Percentiles rank a stretch among this genome's conserved stretches.
phyloP scores from a whole-genome alignment of 2,888 invertebrate genomes.

The Hemaris fuciformis region DNA sequence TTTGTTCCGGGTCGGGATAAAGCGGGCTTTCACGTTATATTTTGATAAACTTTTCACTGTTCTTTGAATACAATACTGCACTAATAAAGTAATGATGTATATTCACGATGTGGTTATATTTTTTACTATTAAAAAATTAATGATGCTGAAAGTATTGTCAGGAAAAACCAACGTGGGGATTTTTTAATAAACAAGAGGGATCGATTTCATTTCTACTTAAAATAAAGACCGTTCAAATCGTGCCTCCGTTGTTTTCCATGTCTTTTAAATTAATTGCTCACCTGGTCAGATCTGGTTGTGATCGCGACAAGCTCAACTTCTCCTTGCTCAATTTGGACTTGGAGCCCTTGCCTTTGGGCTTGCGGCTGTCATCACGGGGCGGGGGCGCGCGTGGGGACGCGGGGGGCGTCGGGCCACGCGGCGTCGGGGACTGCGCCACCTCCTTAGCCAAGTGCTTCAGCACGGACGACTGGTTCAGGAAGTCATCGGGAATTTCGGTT shows the following conservation, averaged over 20 bases:
- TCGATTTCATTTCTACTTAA: too few relatives aligned
- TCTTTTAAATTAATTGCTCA: constrained; percentile 43
- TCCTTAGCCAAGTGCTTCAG: constrained; percentile 92
- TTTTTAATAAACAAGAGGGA: too few relatives aligned
- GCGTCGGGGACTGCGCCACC: constrained; percentile 78
- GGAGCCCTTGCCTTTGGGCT: constrained; percentile 57
- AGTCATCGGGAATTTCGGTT: constrained; percentile 92
- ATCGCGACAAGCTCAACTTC: constrained; percentile 86
- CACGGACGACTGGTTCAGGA: constrained; percentile 90
- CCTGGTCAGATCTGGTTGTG: constrained; percentile 91
- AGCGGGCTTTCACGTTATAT: too few relatives aligned
- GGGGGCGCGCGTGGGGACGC: constrained; percentile 54
- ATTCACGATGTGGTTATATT: too few relatives aligned
- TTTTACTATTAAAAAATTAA: too few relatives aligned
- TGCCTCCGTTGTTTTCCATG: too few relatives aligned
- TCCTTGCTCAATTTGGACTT: constrained; percentile 77
- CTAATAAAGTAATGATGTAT: too few relatives aligned
- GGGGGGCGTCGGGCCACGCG: constrained; percentile 61
- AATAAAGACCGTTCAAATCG: too few relatives aligned
- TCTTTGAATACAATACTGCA: too few relatives aligned
- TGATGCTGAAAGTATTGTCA: too few relatives aligned
- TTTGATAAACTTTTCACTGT: too few relatives aligned
- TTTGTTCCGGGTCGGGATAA: not conserved
- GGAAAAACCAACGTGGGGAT: too few relatives aligned
- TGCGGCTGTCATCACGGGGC: constrained; percentile 45